These are phyloP conservation scores for Caenorhabditis inopinata DNA, from an alignment of 1,140 invertebrate genomes.

Conservation along the genomic window DNA sequence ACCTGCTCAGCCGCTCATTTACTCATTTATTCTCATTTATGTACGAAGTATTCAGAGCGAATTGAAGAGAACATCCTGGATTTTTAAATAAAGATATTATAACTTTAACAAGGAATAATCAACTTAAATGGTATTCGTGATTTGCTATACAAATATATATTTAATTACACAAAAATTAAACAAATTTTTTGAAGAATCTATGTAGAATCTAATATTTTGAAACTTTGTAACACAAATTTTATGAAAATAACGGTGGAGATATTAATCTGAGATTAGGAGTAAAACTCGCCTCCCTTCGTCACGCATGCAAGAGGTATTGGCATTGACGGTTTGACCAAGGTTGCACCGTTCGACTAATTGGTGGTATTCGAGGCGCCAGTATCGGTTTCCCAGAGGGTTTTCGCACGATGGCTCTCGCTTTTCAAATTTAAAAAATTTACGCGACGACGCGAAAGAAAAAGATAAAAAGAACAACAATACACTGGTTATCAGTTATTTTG, in stretches of 20 bases:
- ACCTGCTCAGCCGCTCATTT: no score
- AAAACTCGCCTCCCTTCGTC: slow-evolving; percentile 6
- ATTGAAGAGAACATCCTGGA: no score
- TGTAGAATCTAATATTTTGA: not conserved
- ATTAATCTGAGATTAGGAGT: slow-evolving; percentile 17
- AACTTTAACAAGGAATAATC: no score
- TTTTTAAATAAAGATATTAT: no score
- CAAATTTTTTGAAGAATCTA: no score
- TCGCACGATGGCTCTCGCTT: not conserved
- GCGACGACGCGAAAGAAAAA: not conserved
- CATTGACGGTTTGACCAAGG: not conserved
- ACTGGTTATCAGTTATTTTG: not conserved
- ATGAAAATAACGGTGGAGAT: slow-evolving; percentile 14
- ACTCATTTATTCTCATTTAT: no score
- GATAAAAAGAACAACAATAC: not conserved
- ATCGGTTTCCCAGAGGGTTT: not conserved
- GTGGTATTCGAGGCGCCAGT: not conserved
- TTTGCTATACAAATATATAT: no score
- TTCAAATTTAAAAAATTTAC: not conserved
- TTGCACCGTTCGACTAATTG: slow-evolving; percentile 13
- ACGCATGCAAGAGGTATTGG: not conserved
- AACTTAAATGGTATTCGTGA: no score
- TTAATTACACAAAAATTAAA: no score
- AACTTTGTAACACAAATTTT: not conserved
- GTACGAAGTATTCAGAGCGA: no score